Conservation (phyloP, 2,113 vertebrate genomes). For the Athene cunicularia region DNA sequence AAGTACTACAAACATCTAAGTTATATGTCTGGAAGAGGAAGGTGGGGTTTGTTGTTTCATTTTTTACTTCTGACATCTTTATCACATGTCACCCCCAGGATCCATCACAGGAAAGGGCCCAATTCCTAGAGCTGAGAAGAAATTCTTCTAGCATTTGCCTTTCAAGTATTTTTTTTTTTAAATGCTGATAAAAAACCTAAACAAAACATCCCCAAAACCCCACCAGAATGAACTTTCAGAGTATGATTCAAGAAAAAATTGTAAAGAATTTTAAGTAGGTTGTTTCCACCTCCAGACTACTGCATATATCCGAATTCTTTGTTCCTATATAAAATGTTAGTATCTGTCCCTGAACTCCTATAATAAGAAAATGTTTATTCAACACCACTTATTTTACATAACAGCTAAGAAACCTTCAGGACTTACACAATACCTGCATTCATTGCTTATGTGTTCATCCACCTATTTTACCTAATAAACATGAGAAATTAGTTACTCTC, state of each 20-base stretch:
- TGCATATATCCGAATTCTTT: not conserved
- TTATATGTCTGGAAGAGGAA: not conserved
- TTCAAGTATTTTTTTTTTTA: not conserved
- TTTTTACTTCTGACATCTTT: not conserved
- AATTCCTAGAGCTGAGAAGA: not conserved
- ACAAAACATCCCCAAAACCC: rapidly evolving
- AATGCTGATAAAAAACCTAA: not conserved
- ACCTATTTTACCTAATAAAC: conserved; percentile 59
- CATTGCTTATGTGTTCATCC: not conserved
- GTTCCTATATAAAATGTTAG: not conserved
- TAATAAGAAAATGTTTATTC: not conserved
- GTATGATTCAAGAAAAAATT: not conserved
- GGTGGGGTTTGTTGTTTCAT: not conserved
- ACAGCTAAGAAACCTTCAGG: not conserved
- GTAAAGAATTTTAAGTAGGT: not conserved
- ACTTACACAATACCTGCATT: conserved; percentile 62
- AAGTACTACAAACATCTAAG: not conserved
- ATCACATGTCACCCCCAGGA: not conserved
- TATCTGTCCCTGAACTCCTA: not conserved
- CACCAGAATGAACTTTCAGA: not conserved
- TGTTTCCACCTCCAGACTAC: not conserved
- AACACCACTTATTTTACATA: not conserved
- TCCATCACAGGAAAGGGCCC: not conserved
- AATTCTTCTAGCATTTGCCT: not conserved
- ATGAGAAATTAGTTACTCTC: conserved; percentile 6